A percentile compares a stretch with the other conserved stretches of the same genome.
phyloP scores from a whole-genome alignment of 2,888 invertebrate species.

The Troides helena region DNA sequence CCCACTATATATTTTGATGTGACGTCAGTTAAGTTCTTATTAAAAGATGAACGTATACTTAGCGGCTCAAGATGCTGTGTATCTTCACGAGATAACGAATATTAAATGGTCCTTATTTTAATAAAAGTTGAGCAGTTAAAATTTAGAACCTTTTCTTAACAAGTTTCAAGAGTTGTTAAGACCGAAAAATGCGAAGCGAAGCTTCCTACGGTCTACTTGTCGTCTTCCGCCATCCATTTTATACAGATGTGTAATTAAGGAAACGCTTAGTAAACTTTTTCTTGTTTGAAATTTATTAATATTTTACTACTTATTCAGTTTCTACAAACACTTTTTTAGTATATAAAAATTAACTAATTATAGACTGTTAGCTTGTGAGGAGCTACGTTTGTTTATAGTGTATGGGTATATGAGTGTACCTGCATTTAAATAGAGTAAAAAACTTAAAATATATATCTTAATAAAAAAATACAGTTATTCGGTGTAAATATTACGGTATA shows the following conservation, averaged over 20 bases:
- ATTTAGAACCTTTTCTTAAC: slow-evolving; percentile 12
- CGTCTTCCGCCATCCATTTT: slow-evolving; percentile 15
- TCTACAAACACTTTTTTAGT: not conserved
- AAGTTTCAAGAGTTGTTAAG: slow-evolving; percentile 17
- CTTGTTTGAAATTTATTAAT: not conserved
- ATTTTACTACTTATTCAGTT: not conserved
- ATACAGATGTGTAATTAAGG: slow-evolving; percentile 26
- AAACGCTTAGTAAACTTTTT: slow-evolving; percentile 8
- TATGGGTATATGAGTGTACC: not conserved
- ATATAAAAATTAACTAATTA: not conserved
- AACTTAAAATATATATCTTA: not conserved
- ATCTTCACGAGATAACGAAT: slow-evolving; percentile 6
- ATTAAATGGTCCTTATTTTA: slow-evolving; percentile 5
- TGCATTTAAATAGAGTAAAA: not conserved
- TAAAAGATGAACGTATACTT: not conserved
- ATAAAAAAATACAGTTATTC: too few relatives aligned
- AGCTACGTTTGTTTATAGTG: not conserved
- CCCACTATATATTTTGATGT: too few relatives aligned
- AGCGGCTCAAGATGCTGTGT: not conserved
- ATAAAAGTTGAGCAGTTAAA: slow-evolving; percentile 8
- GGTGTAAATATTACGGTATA: too few relatives aligned
- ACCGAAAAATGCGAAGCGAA: slow-evolving; percentile 18
- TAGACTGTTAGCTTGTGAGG: not conserved
- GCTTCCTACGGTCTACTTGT: slow-evolving; percentile 9
- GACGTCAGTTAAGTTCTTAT: not conserved